Conservation (phyloP, 2,888 invertebrate species). For the Brachynemurus nebulosus region DNA sequence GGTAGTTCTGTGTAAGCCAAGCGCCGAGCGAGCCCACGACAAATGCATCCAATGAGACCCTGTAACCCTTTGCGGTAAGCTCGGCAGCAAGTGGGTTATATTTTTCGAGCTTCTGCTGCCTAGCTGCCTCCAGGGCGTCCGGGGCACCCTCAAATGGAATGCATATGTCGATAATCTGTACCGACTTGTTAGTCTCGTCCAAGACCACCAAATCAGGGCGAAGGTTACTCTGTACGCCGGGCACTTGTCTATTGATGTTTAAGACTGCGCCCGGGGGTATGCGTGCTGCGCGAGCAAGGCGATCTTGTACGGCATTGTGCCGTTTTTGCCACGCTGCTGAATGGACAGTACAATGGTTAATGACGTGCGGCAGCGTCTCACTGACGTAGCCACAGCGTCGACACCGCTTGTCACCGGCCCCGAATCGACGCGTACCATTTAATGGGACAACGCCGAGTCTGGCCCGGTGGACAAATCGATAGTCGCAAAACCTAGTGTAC, state of each 20-base stretch:
- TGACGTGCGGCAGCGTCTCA: constrained; percentile 26
- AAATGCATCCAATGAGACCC: constrained; percentile 18
- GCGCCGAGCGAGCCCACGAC: constrained; percentile 23
- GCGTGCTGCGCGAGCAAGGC: constrained; percentile 16
- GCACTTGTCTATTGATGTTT: constrained; percentile 13
- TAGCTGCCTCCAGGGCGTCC: constrained; percentile 18
- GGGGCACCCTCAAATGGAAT: constrained; percentile 21
- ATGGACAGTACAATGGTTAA: constrained; percentile 24
- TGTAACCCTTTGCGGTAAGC: constrained; percentile 9
- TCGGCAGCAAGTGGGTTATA: constrained; percentile 7
- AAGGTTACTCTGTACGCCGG: constrained; percentile 12
- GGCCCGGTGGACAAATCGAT: constrained; percentile 28
- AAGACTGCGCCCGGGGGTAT: constrained; percentile 10
- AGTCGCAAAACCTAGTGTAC: constrained; percentile 26
- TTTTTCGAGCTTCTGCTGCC: constrained; percentile 17
- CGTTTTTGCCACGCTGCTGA: constrained; percentile 21
- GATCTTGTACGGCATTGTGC: constrained; percentile 19
- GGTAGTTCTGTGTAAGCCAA: constrained; percentile 23
- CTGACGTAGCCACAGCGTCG: constrained; percentile 19
- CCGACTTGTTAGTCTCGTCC: constrained; percentile 15
- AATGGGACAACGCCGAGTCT: constrained; percentile 17
- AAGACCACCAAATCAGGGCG: constrained; percentile 20
- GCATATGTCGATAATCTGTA: constrained; percentile 23
- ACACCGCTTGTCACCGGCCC: constrained; percentile 15
- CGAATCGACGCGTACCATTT: constrained; percentile 14